Evolutionary conservation across 2,888 invertebrate genomes (phyloP).

Genomic region (Petrophora chlorosata): DNA sequence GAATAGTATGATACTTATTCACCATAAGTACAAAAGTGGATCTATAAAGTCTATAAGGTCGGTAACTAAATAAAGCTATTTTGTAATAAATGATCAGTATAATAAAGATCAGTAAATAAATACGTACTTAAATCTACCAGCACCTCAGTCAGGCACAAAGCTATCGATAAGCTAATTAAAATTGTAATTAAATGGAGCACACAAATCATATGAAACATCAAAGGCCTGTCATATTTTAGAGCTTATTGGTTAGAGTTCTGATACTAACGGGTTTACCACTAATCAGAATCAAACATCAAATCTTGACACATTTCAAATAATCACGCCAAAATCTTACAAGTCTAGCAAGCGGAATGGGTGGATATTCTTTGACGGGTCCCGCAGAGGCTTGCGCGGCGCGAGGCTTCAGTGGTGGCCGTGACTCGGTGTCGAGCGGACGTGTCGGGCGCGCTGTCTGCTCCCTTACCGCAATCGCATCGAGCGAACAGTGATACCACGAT

Average conservation of each 20-base stretch:
- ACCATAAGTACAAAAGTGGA: too few species aligned
- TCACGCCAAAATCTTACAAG: slow-evolving; percentile 57
- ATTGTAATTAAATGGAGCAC: slow-evolving; percentile 3
- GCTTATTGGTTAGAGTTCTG: slow-evolving; percentile 25
- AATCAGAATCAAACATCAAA: slow-evolving; percentile 45
- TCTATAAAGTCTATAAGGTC: too few species aligned
- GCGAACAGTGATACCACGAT: slow-evolving; percentile 67
- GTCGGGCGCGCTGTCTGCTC: slow-evolving; percentile 40
- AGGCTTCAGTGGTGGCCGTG: slow-evolving; percentile 63
- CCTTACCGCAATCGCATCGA: slow-evolving; percentile 47
- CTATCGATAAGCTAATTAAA: slow-evolving; percentile 5
- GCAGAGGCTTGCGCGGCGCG: slow-evolving; percentile 72
- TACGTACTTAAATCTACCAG: too few species aligned
- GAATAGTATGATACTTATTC: too few species aligned
- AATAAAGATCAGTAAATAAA: too few species aligned
- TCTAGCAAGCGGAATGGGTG: slow-evolving; percentile 50
- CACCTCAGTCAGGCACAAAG: too few species aligned
- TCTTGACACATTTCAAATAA: slow-evolving; percentile 41
- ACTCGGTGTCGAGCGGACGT: slow-evolving; percentile 55
- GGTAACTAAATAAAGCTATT: too few species aligned
- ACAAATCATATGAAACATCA: slow-evolving; percentile 13
- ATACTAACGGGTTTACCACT: slow-evolving; percentile 28
- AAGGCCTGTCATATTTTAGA: slow-evolving; percentile 22
- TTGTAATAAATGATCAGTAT: too few species aligned
- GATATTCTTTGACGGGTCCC: slow-evolving; percentile 62